Evolutionary conservation across 2,888 invertebrate genomes (phyloP), one percentile per base, ranked within the genome.

Genomic region (Salpingus planirostris): DNA sequence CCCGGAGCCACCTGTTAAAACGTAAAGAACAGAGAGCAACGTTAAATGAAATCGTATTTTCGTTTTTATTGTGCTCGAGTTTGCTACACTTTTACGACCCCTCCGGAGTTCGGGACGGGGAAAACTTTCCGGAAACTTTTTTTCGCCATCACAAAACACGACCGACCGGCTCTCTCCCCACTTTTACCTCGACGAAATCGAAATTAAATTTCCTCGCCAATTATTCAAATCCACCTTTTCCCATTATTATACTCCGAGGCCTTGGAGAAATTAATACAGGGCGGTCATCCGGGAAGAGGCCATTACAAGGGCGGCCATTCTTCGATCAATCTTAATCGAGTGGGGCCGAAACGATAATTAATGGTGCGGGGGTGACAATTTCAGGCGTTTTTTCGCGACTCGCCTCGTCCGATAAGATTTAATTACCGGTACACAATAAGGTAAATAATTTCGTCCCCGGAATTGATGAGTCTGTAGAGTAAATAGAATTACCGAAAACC

Each of bases 71-170:
- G 54, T 52, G 46, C 43, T 39, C 42, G 38, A 50, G 44, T 49
- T 49, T 47, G 43, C 49, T 48, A 46, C 53, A 52, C 53, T 57
- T 60, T 59, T 57, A 57, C 50, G 55, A 55, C 50, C 53, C 52
- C 56, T 52, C 47, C 43, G 42, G 42, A 40, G 41, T 40, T 41
- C 43, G 50, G 53, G 44, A 42, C 44, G 38, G 31, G 36, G 38
- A 40, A 48, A 50, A 43, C 28, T 45, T 50, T 52, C 43, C 33
- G 11, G 12, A 11, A 38, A 47, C 42, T 40, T 48, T 52, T 52
- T 52, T 49, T 43, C 36, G 29, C 29, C 8, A 7, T 18, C 18
- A 18, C 18, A 18, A 18, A 23, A 4, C 23, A 18, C 18, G 18
- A 18, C 5, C 18, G 18, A 18, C 5, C 18, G 5, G 18, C 18